A percentile compares a stretch with the other conserved stretches of the same genome.
Evolutionary conservation across 2,113 vertebrate species (phyloP).

Genomic region (Chunga burmeisteri): DNA sequence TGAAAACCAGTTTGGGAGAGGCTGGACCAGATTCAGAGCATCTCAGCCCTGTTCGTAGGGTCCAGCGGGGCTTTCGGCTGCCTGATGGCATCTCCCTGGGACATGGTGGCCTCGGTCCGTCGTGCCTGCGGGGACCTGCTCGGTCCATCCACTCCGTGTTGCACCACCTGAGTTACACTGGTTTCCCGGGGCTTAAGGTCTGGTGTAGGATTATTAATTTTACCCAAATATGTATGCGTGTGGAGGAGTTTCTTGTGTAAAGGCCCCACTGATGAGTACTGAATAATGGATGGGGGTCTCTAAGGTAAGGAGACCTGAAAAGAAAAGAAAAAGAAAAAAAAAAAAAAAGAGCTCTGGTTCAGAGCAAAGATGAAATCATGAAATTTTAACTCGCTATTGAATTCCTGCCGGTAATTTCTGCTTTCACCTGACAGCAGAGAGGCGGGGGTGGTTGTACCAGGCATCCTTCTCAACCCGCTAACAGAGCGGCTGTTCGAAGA

Average conservation of each 20-base stretch:
- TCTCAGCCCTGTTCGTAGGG: rapidly evolving
- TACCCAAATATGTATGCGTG: neutral
- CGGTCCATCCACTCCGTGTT: neutral
- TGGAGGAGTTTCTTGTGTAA: neutral
- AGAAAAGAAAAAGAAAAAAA: neutral
- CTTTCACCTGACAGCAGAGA: neutral
- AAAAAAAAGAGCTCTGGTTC: neutral
- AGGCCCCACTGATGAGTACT: neutral
- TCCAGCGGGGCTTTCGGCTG: neutral
- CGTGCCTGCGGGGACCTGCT: neutral
- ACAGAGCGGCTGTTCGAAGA: neutral
- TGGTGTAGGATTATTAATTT: neutral
- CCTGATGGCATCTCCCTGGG: neutral
- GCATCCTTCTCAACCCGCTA: neutral
- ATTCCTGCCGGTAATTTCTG: neutral
- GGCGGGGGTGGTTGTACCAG: neutral
- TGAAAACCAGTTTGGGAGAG: neutral
- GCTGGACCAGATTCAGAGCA: neutral
- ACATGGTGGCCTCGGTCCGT: neutral
- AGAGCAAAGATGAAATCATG: neutral
- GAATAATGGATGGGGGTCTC: neutral
- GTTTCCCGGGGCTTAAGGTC: neutral
- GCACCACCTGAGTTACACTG: neutral
- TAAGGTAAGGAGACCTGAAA: neutral
- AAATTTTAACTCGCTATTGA: neutral